Percentiles rank a stretch among this genome's conserved stretches.
phyloP scores from a whole-genome alignment of 1,140 invertebrate genomes.

The Drosophila seguyi region DNA sequence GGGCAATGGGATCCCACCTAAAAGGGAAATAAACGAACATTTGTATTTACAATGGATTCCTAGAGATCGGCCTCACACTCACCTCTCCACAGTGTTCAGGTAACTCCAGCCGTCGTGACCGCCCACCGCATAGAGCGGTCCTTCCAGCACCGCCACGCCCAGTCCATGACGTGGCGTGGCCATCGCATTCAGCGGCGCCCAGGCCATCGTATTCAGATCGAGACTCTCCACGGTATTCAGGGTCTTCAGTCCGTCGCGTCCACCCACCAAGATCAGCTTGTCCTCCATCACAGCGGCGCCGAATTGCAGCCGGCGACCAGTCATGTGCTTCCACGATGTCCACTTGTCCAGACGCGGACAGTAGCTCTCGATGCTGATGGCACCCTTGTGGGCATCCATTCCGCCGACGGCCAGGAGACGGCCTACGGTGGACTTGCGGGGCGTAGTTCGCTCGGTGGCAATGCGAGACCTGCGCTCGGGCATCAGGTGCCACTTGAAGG shows the following conservation, averaged over 20 bases:
- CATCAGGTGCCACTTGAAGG: conserved; percentile 95
- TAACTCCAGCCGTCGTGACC: conserved; percentile 98
- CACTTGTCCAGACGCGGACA: conserved; percentile 94
- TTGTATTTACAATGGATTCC: too few relatives aligned
- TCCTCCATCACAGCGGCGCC: conserved; percentile 95
- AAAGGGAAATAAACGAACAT: not conserved
- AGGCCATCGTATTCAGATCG: conserved; percentile 91
- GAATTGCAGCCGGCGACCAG: conserved; percentile 93
- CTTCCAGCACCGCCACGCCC: conserved; percentile 94
- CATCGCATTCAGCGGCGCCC: conserved; percentile 94
- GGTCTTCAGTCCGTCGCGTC: conserved; percentile 97
- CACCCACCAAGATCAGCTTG: conserved; percentile 93
- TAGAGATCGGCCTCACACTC: too few relatives aligned
- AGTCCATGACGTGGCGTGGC: conserved; percentile 96
- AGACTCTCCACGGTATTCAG: conserved; percentile 94
- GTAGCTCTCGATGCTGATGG: conserved; percentile 95
- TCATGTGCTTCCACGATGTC: conserved; percentile 93
- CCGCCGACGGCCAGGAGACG: conserved; percentile 94
- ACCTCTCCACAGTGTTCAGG: conserved; percentile 95
- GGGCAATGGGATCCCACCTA: conserved; percentile 94
- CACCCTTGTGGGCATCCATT: conserved; percentile 95
- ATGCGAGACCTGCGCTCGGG: conserved; percentile 93
- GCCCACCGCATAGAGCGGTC: conserved; percentile 96
- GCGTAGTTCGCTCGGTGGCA: conserved; percentile 91
- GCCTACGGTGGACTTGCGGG: conserved; percentile 96